Percentiles rank a stretch among this genome's conserved stretches.
phyloP scores from a whole-genome alignment of 2,888 invertebrate genomes.

The Acrobasis consociella region DNA sequence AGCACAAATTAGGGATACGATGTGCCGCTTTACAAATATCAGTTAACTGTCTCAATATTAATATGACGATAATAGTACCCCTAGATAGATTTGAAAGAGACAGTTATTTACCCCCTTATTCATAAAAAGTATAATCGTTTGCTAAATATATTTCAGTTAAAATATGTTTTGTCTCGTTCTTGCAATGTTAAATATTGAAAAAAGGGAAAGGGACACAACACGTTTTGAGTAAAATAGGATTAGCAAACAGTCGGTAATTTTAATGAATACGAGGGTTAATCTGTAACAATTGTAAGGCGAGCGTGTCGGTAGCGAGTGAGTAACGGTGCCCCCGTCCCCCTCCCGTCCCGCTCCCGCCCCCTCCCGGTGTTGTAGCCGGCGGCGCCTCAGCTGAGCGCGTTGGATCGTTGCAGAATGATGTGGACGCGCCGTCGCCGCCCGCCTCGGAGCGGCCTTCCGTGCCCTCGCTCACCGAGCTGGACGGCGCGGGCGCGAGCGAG shows the following conservation, averaged over 20 bases:
- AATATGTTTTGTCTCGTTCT: no score
- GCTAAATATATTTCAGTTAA: no score
- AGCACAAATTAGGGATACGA: slow-evolving; percentile 55
- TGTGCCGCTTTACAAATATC: slow-evolving; percentile 57
- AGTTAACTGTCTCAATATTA: slow-evolving; percentile 49
- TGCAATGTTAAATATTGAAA: no score
- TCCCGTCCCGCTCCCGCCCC: slow-evolving; percentile 30
- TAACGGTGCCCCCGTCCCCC: slow-evolving; percentile 63
- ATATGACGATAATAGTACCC: neutral
- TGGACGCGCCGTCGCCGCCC: slow-evolving; percentile 77
- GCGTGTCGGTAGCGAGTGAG: slow-evolving; percentile 59
- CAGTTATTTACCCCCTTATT: no score
- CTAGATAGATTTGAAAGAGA: slow-evolving; percentile 33
- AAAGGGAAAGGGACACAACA: no score
- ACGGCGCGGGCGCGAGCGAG: slow-evolving; percentile 36
- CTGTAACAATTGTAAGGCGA: slow-evolving; percentile 51
- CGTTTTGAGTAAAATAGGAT: no score
- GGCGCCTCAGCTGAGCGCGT: slow-evolving; percentile 74
- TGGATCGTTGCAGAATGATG: slow-evolving; percentile 81
- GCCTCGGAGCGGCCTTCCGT: slow-evolving; percentile 61
- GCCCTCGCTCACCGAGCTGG: slow-evolving; percentile 55
- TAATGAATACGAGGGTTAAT: no score
- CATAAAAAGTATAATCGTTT: no score
- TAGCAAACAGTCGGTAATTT: no score
- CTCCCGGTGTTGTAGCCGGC: slow-evolving; percentile 65